Evolutionary conservation across 2,888 invertebrate species (phyloP).

Genomic region (Zele albiditarsus): DNA sequence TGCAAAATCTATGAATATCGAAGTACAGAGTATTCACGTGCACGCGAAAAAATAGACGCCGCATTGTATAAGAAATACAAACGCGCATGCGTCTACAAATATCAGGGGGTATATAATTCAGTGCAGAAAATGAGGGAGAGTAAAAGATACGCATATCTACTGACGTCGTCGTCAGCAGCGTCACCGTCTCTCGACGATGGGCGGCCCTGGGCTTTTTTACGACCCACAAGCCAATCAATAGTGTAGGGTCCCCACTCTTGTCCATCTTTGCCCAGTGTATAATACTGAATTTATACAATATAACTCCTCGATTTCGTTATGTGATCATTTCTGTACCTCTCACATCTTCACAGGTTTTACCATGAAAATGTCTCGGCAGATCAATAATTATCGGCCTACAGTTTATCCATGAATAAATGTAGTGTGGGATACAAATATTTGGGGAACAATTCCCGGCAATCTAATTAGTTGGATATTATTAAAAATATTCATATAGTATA

Average conservation of each 20-base stretch:
- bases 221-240: conserved; percentile 67
- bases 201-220: conserved; percentile 55
- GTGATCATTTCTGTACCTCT: conserved; percentile 47
- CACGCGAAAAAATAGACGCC: conserved; percentile 27
- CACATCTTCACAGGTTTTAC: conserved; percentile 17
- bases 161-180: conserved; percentile 47
- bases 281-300: background rate
- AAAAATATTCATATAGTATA: background rate
- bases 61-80: conserved; percentile 7
- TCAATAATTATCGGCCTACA: conserved; percentile 44
- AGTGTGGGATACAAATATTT: conserved; percentile 26
- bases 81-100: conserved; percentile 38
- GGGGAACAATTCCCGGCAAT: conserved; percentile 4
- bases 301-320: background rate
- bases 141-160: conserved; percentile 21
- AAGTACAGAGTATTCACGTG: conserved; percentile 17
- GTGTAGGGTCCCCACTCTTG: conserved; percentile 56
- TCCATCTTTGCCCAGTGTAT: conserved; percentile 13
- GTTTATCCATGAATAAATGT: conserved; percentile 24
- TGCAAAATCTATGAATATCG: background rate
- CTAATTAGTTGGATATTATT: conserved; percentile 29
- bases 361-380: conserved; percentile 38
- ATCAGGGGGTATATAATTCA: conserved; percentile 36
- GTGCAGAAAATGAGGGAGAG: conserved; percentile 24
- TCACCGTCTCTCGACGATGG: conserved; percentile 55